A percentile compares a stretch with the other conserved stretches of the same genome.
phyloP scores from a whole-genome alignment of 92 coral and sea anemone genomes.

The Actinernus sp. region DNA sequence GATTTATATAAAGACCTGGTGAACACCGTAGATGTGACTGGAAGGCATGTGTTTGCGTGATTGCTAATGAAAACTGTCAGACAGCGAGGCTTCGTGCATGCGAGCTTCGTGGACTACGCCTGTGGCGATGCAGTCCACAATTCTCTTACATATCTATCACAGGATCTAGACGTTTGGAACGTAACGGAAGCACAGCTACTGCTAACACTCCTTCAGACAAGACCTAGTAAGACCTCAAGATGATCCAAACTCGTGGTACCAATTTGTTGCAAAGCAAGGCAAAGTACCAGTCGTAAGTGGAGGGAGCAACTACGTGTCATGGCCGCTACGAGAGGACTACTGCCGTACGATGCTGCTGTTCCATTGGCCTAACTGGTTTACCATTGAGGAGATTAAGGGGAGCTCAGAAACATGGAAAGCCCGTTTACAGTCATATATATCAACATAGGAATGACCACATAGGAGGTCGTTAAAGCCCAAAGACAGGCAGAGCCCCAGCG shows the following conservation, averaged over 20 bases:
- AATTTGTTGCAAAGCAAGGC: conserved; percentile 12
- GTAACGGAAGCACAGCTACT: conserved; percentile 17
- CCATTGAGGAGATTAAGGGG: conserved; percentile 30
- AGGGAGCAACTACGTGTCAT: conserved; percentile 11
- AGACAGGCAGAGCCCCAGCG: conserved; percentile 25
- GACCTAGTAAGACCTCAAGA: conserved; percentile 8
- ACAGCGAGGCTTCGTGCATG: conserved; percentile 1
- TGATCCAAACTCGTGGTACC: conserved; percentile 8
- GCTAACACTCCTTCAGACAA: conserved; percentile 2
- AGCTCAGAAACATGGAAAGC: conserved; percentile 9
- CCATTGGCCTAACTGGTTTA: conserved; percentile 53
- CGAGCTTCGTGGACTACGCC: conserved; percentile 19
- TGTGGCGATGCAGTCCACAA: conserved; percentile 15
- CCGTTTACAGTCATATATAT: conserved; percentile 8
- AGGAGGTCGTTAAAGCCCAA: conserved; percentile 29
- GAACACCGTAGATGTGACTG: conserved; percentile 16
- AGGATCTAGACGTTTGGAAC: conserved; percentile 13
- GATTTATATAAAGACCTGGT: conserved; percentile 45
- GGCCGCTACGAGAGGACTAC: conserved; percentile 25
- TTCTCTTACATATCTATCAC: conserved; percentile 9
- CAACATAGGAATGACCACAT: too few species aligned
- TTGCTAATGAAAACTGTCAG: conserved; percentile 17
- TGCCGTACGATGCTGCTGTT: conserved; percentile 18
- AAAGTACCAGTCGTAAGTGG: conserved; percentile 28
- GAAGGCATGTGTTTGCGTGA: conserved; percentile 4